These are phyloP conservation scores for Leontopithecus rosalia DNA, from an alignment of 2,797 vertebrate species.

Conservation along the genomic window DNA sequence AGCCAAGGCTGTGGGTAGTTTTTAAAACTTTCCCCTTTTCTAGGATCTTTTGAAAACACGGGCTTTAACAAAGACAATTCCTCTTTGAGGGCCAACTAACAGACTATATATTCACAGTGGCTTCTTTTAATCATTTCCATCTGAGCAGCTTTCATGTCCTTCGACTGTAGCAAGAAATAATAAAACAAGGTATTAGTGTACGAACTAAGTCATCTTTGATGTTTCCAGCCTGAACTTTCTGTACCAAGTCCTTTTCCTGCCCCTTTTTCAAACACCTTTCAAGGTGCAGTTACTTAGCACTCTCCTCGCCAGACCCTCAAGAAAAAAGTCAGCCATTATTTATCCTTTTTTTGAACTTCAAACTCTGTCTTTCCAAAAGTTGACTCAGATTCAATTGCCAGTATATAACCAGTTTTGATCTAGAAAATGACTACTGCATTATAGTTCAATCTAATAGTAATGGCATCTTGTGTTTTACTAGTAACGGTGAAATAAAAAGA, in stretches of 20 bases:
- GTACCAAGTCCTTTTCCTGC: not conserved
- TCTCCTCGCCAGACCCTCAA: not conserved
- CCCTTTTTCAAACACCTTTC: not conserved
- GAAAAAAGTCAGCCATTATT: not conserved
- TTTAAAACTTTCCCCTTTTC: not conserved
- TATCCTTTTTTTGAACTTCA: not conserved
- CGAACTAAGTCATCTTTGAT: not conserved
- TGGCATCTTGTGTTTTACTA: not conserved
- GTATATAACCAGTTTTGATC: not conserved
- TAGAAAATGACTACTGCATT: not conserved
- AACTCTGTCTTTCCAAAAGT: not conserved
- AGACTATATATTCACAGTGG: not conserved
- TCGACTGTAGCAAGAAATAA: not conserved
- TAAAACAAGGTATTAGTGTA: not conserved
- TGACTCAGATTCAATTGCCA: not conserved
- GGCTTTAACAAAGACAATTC: slow-evolving; percentile 21
- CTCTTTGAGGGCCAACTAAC: not conserved
- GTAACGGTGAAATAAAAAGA: not conserved
- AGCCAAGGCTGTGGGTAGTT: slow-evolving; percentile 1
- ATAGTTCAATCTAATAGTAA: not conserved
- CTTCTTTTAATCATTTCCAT: slow-evolving; percentile 14
- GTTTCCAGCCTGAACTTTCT: not conserved
- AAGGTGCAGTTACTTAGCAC: not conserved
- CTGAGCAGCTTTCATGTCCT: not conserved
- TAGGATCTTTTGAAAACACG: slow-evolving; percentile 42